phyloP scores from a whole-genome alignment of 2,888 invertebrate genomes.

The Ichneumon xanthorius region DNA sequence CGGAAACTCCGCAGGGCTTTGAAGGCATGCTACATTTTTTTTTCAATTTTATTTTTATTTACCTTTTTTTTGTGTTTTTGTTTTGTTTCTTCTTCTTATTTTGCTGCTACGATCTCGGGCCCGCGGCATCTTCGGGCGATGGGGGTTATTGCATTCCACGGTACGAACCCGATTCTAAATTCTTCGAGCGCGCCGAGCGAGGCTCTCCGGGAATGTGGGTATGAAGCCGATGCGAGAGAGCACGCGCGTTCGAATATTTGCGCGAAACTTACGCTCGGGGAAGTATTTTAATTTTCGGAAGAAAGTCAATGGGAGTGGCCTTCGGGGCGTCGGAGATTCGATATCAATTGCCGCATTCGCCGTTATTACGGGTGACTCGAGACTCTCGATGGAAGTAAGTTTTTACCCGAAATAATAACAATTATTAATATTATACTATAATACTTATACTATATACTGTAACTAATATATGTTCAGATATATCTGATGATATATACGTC shows the following conservation, averaged over 20 bases:
- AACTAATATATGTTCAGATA: no score
- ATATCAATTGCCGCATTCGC: no score
- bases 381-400: no score
- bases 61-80: not conserved
- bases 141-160: constrained; percentile 54
- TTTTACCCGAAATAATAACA: no score
- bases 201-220: not conserved
- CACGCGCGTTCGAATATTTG: not conserved
- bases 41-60: not conserved
- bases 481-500: no score
- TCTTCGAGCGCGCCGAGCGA: constrained; percentile 22
- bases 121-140: not conserved
- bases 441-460: no score
- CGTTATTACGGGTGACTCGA: no score
- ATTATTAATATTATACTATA: no score
- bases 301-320: no score
- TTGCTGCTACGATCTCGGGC: not conserved
- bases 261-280: not conserved
- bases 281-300: no score
- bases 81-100: not conserved
- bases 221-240: not conserved
- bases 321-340: no score
- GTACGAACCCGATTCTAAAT: constrained; percentile 35
- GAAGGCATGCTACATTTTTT: not conserved
- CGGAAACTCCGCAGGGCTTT: constrained; percentile 13